These are phyloP conservation scores for Tachina fera DNA, from an alignment of 2,888 invertebrate genomes.

Conservation along the genomic window DNA sequence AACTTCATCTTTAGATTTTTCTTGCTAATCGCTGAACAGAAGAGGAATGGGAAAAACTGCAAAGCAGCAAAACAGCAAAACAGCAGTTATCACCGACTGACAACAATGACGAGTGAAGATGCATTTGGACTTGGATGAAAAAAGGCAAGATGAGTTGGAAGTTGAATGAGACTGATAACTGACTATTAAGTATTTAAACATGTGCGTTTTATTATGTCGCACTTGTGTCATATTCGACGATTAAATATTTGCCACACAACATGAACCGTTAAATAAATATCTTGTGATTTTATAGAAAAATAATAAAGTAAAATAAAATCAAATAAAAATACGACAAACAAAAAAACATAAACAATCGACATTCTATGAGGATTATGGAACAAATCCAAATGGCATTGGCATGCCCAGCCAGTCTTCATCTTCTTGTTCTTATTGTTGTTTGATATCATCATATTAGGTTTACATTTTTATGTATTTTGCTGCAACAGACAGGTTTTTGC, in stretches of 20 bases:
- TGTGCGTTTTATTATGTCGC: constrained; percentile 70
- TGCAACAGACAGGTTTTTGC: constrained; percentile 53
- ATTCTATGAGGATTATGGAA: constrained; percentile 66
- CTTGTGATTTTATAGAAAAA: constrained; percentile 35
- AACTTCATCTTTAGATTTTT: constrained; percentile 48
- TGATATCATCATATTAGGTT: constrained; percentile 6
- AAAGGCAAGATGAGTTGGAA: neutral
- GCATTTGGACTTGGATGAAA: neutral
- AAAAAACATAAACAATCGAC: constrained; percentile 43
- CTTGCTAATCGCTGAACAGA: constrained; percentile 51
- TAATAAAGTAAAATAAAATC: constrained; percentile 36
- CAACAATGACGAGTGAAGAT: constrained; percentile 3
- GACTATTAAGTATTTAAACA: constrained; percentile 63
- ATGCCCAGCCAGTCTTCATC: constrained; percentile 51
- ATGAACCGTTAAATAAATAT: constrained; percentile 70
- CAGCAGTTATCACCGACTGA: neutral
- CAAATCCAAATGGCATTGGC: constrained; percentile 64
- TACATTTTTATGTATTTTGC: constrained; percentile 26
- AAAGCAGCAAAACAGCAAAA: neutral
- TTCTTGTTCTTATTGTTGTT: neutral
- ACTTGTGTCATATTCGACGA: constrained; percentile 67
- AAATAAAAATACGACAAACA: neutral
- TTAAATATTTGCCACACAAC: constrained; percentile 70
- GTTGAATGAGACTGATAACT: neutral
- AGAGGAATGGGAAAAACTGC: neutral